Conservation (phyloP, 2,797 vertebrate genomes). For the Potorous gilbertii region DNA sequence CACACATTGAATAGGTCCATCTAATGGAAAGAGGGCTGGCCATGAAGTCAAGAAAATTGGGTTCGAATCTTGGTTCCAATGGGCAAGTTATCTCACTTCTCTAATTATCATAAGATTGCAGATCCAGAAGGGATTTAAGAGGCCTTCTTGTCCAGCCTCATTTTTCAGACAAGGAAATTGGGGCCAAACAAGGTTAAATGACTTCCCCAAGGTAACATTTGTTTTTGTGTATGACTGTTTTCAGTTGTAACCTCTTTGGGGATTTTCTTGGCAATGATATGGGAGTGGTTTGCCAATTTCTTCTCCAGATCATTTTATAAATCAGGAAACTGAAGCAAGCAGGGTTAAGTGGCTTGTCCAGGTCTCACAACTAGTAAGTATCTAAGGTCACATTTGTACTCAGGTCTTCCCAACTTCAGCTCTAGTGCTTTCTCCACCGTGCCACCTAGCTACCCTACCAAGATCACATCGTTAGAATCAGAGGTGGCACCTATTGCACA, state of each 20-base stretch:
- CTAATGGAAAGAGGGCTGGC: background rate
- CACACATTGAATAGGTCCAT: background rate
- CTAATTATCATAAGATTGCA: background rate
- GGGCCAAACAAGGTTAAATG: background rate
- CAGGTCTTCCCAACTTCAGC: background rate
- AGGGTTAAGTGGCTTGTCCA: background rate
- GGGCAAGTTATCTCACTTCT: background rate
- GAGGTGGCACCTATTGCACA: background rate
- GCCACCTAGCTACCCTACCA: background rate
- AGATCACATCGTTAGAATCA: background rate
- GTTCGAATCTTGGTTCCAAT: background rate
- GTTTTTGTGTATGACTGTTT: background rate
- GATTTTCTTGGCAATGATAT: background rate
- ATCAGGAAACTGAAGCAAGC: background rate
- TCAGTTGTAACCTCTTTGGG: background rate
- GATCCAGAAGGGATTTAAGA: background rate
- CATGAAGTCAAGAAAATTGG: background rate
- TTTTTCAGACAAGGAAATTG: background rate
- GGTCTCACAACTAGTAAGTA: background rate
- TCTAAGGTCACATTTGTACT: background rate
- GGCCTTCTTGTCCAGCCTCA: background rate
- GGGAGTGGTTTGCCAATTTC: background rate
- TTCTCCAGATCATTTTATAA: background rate
- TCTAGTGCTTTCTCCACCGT: background rate
- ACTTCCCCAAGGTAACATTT: background rate